Conservation (phyloP, 2,797 vertebrate species). For the Octomys mimax region DNA sequence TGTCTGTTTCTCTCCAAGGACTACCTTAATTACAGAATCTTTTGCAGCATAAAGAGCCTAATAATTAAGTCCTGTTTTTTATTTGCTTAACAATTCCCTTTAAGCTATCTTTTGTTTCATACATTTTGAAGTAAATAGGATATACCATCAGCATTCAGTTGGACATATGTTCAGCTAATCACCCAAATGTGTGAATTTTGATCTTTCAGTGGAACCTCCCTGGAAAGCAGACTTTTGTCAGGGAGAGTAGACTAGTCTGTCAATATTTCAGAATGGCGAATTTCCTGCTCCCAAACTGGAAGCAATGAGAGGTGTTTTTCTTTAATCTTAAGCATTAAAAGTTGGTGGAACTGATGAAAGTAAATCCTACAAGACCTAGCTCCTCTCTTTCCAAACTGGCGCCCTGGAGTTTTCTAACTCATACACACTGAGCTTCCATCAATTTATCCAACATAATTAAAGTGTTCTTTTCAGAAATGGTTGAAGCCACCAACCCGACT, state of each 20-base stretch:
- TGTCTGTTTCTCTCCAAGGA: neutral
- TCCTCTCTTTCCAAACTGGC: neutral
- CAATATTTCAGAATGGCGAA: neutral
- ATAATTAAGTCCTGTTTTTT: neutral
- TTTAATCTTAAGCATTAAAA: neutral
- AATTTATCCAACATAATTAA: neutral
- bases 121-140: neutral
- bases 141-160: neutral
- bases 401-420: neutral
- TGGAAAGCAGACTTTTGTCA: neutral
- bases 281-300: neutral
- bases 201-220: neutral
- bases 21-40: neutral
- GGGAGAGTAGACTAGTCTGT: neutral
- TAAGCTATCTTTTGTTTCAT: neutral
- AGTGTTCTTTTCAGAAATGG: neutral
- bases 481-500: neutral
- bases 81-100: neutral
- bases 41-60: neutral
- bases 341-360: neutral
- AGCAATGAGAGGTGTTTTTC: neutral
- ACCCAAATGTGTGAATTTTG: neutral
- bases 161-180: neutral
- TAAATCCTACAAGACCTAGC: neutral
- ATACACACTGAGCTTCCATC: neutral